Conservation (phyloP, 2,888 invertebrate species). For the Pheosia gnoma region DNA sequence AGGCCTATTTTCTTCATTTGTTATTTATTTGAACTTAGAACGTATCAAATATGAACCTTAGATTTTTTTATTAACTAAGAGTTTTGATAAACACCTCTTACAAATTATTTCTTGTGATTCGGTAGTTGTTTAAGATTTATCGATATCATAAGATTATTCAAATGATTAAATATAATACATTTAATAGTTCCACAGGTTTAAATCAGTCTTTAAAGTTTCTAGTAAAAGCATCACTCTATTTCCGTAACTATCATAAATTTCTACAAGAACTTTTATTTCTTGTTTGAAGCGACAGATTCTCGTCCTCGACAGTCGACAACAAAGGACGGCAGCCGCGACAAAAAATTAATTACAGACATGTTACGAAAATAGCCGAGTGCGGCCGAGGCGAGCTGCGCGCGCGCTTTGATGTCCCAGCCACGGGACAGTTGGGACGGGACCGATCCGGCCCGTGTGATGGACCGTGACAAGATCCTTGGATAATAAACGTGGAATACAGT, state of each 20-base stretch:
- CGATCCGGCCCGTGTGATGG: conserved; percentile 28
- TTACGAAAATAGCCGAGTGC: conserved; percentile 64
- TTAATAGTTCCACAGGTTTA: no score
- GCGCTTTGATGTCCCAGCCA: conserved; percentile 60
- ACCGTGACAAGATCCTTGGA: conserved; percentile 23
- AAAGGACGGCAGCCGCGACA: conserved; percentile 65
- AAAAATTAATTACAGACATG: conserved; percentile 71
- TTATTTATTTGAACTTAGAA: no score
- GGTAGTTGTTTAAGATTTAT: neutral
- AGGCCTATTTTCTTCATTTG: no score
- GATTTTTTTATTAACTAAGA: no score
- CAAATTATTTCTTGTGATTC: no score
- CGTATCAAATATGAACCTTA: no score
- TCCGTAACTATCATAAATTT: conserved; percentile 24
- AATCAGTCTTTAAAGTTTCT: neutral
- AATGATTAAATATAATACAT: no score
- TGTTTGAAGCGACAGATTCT: conserved; percentile 34
- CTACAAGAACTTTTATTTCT: conserved; percentile 28
- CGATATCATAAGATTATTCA: neutral
- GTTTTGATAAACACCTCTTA: no score
- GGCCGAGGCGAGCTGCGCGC: conserved; percentile 32
- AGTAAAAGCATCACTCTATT: conserved; percentile 10
- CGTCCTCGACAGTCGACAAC: conserved; percentile 50
- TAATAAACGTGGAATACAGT: conserved; percentile 14
- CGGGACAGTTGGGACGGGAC: conserved; percentile 12